These are phyloP conservation scores for Scyliorhinus canicula DNA, from an alignment of 2,797 vertebrate genomes.

Conservation along the genomic window DNA sequence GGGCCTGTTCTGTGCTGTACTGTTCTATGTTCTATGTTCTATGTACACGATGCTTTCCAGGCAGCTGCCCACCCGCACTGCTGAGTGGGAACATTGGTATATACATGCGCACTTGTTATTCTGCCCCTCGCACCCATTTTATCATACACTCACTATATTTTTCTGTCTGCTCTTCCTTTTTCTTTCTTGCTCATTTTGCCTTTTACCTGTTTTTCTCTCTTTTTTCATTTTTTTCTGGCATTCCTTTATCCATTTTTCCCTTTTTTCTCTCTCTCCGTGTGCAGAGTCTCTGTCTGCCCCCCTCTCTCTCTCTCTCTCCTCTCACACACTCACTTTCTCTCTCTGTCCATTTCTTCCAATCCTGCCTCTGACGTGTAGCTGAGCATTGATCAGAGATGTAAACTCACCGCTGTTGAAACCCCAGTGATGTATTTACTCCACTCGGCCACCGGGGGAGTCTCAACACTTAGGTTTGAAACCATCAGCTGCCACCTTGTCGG, in stretches of 20 bases:
- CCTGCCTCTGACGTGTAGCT: background rate
- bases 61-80: background rate
- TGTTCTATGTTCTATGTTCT: too few relatives aligned
- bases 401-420: background rate
- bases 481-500: background rate
- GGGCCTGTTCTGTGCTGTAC: too few relatives aligned
- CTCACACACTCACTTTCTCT: background rate
- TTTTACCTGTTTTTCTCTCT: background rate
- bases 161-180: too few relatives aligned
- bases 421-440: background rate
- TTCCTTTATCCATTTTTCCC: background rate
- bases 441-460: background rate
- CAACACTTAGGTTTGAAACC: too few relatives aligned
- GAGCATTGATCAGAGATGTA: background rate
- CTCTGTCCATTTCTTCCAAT: background rate
- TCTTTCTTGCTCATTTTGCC: too few relatives aligned
- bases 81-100: background rate
- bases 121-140: too few relatives aligned
- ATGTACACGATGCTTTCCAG: background rate
- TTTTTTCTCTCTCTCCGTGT: background rate
- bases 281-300: background rate
- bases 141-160: background rate
- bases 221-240: background rate
- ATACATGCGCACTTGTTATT: background rate
- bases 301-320: background rate